Percentiles rank a stretch among this genome's conserved stretches.
phyloP scores from a whole-genome alignment of 1,140 invertebrate genomes.

The Macrotrachela quadricornifera region DNA sequence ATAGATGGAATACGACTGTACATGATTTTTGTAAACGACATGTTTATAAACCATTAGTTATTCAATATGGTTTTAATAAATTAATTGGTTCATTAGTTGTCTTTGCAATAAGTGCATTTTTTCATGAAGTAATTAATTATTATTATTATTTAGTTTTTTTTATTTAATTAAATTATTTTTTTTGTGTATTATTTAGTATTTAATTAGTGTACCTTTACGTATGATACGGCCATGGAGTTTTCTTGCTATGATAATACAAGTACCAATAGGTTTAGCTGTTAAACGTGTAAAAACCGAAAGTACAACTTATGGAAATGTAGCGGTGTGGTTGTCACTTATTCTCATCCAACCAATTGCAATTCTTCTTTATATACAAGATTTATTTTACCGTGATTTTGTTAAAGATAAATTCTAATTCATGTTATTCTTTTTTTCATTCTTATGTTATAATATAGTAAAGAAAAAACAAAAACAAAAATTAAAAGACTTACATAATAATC shows the following conservation, averaged over 20 bases:
- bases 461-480: no score
- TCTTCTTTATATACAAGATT: slow-evolving; percentile 98
- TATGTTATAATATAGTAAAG: no score
- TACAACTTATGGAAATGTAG: slow-evolving; percentile 29
- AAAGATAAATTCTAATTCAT: no score
- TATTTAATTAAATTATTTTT: no score
- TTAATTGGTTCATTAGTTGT: slow-evolving; percentile 52
- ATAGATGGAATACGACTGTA: slow-evolving; percentile 91
- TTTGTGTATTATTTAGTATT: slow-evolving; percentile 34
- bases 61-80: slow-evolving; percentile 44
- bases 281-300: no score
- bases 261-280: neutral
- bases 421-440: no score
- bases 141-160: no score
- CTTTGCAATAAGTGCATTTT: slow-evolving; percentile 87
- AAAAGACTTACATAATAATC: no score
- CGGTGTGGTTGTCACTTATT: slow-evolving; percentile 39
- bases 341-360: slow-evolving; percentile 89
- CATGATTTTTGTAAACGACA: slow-evolving; percentile 49
- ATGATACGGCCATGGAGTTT: slow-evolving; percentile 95
- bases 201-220: slow-evolving; percentile 75
- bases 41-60: slow-evolving; percentile 72
- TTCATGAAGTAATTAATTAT: slow-evolving; percentile 48
- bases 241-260: slow-evolving; percentile 79
- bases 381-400: no score